Conservation (phyloP, 92 coral and sea anemone genomes). For the Desmophyllum pertusum region DNA sequence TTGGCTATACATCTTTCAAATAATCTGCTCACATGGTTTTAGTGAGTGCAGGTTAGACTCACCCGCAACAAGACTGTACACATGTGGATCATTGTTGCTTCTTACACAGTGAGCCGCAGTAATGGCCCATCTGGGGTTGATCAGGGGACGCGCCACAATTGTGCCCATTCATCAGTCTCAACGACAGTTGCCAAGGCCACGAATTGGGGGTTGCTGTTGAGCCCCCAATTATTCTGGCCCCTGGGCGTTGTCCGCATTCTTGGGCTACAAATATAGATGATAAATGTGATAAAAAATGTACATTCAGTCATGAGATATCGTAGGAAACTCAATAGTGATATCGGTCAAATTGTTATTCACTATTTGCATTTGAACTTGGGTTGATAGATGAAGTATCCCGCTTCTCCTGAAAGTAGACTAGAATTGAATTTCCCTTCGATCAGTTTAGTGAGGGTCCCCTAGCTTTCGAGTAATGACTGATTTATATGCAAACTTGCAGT, state of each 20-base stretch:
- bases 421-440: too few species aligned
- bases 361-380: too few species aligned
- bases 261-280: not conserved
- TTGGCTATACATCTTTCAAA: too few species aligned
- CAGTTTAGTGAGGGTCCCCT: too few species aligned
- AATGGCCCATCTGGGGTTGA: constrained; percentile 62
- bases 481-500: too few species aligned
- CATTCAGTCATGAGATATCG: not conserved
- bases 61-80: constrained; percentile 65
- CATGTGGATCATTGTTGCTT: constrained; percentile 12
- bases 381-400: too few species aligned
- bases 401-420: too few species aligned
- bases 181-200: constrained; percentile 73
- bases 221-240: constrained; percentile 56
- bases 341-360: too few species aligned
- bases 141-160: constrained; percentile 74
- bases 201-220: constrained; percentile 56
- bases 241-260: constrained; percentile 62
- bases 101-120: constrained; percentile 70
- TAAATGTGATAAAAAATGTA: not conserved
- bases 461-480: too few species aligned
- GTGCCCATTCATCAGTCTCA: constrained; percentile 39
- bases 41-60: too few species aligned
- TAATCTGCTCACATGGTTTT: too few species aligned
- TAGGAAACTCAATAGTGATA: not conserved